Evolutionary conservation across 2,888 invertebrate genomes (phyloP).

Genomic region (Neoaliturus tenellus): DNA sequence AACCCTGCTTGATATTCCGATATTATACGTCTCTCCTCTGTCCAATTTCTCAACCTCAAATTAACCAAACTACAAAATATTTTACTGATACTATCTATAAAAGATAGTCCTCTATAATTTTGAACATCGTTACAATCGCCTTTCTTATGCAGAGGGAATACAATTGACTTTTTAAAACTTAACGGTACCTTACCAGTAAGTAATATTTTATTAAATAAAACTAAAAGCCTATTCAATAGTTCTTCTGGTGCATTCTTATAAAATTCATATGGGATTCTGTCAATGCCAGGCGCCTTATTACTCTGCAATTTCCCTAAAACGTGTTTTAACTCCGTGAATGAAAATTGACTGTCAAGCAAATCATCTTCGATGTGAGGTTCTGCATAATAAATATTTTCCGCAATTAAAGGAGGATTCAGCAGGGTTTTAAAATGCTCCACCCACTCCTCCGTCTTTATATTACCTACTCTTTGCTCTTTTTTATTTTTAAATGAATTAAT

Average conservation of each 20-base stretch:
- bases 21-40: conserved; percentile 41
- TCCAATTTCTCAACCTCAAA: conserved; percentile 55
- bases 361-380: conserved; percentile 6
- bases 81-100: conserved; percentile 50
- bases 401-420: background rate
- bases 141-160: conserved; percentile 56
- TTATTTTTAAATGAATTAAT: too few relatives aligned
- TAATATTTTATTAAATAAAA: conserved; percentile 49
- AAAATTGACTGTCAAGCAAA: background rate
- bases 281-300: conserved; percentile 37
- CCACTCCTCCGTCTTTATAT: conserved; percentile 8
- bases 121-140: conserved; percentile 7
- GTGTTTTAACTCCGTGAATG: background rate
- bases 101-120: conserved; percentile 58
- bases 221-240: background rate
- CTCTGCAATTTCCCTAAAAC: background rate
- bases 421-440: conserved; percentile 29
- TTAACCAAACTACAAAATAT: conserved; percentile 49
- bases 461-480: background rate
- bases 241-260: background rate
- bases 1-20: conserved; percentile 63
- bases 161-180: conserved; percentile 31
- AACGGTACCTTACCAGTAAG: conserved; percentile 35
- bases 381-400: conserved; percentile 6
- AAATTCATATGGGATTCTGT: conserved; percentile 49